Base-by-base conservation (phyloP, 2,888 invertebrate genomes). In the Chalcosyrphus nemorum region DNA sequence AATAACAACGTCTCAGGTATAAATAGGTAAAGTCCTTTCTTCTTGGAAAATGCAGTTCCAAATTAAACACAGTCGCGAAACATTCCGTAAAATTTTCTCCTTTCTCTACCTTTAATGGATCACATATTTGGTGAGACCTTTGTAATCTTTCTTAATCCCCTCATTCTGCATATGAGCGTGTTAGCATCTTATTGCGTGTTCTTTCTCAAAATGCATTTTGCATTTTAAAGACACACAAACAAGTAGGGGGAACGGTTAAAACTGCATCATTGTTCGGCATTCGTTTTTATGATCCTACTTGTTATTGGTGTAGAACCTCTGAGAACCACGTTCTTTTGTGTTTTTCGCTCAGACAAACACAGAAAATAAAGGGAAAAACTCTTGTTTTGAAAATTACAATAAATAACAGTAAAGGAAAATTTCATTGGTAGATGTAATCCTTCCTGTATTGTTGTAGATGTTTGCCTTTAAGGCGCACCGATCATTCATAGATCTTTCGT, bases 351-450 rank as follows among this genome's bases (percentile, higher is more conserved):
- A 35, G 70, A 5, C 27, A 41, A 32, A 7, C 11, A n/a, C 1
- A 27, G 6, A 41, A 29, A 4, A 19, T 21, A 7, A 45, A 27
- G 15, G 11, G 2, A 43, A 27, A 27, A 38, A 38, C 38, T 13
- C 2, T n/a, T n/a, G n/a, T n/a, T n/a, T n/a, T n/a, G 6, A 27
- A 29, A 61, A 45, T 1, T 6, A 38, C 21, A 24, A 35, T 6
- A 43, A 21, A 21, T 35, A 45, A 35, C 63, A 13, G 29, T 57
- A 11, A 11, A n/a, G 5, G 32, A 35, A 21, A 50, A 59, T 50
- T 59, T 11, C 41, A 19, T 11, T 50, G n/a, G 27, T 21, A 52
- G 71, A 50, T 35, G 41, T 71, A 52, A 57, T 61, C 24, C 71
- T 41, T 61, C 38, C 9, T 35, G 21, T 32, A 32, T 56, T 56